Evolutionary conservation across 2,113 vertebrate species (phyloP), one percentile per base, ranked within the genome.

Genomic region (Seriola quinqueradiata): DNA sequence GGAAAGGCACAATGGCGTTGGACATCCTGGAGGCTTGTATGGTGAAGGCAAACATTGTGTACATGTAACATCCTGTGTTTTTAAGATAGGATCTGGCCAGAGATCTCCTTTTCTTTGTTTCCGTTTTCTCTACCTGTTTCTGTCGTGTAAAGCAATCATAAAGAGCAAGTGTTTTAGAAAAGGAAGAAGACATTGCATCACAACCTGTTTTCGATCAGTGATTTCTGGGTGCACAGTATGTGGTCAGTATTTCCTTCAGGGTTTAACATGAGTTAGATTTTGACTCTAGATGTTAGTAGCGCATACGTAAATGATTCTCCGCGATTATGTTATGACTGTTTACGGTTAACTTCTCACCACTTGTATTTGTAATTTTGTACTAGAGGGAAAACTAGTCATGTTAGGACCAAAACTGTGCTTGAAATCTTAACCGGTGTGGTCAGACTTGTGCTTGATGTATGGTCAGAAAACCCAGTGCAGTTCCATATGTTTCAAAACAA

Each of bases 171-270:
- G 52, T 28, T 84, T 58, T 58, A 48, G 46, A 79, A 44, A 28
- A 80, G 44, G 72, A 81, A 50, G 66, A 78, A 63, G 70, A 74
- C 32, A 55, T 77, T 75, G 36, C 48, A 74, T 42, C 48, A 78
- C 70, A 82, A 79, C 55, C 75, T 89, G 78, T 86, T 89, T 87
- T 69, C 72, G 34, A 84, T 85, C 60, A 83, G 63, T 66, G 79
- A 77, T 81, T 76, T 82, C 61, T 86, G 46, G 6, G 48, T 74
- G 75, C 74, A 77, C n/a, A 13, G 34, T 48, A 8, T 70, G 58
- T 38, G 25, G 78, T 63, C 38, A 69, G 28, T n/a, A 19, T 66
- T 84, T 88, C 63, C 80, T 77, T 10, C 12, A 23, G 13, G 25
- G 58, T 25, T 84, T 75, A 44, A 32, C 21, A 28, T 0, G 3